phyloP scores from a whole-genome alignment of 2,113 vertebrate species.

The Argyrosomus japonicus region DNA sequence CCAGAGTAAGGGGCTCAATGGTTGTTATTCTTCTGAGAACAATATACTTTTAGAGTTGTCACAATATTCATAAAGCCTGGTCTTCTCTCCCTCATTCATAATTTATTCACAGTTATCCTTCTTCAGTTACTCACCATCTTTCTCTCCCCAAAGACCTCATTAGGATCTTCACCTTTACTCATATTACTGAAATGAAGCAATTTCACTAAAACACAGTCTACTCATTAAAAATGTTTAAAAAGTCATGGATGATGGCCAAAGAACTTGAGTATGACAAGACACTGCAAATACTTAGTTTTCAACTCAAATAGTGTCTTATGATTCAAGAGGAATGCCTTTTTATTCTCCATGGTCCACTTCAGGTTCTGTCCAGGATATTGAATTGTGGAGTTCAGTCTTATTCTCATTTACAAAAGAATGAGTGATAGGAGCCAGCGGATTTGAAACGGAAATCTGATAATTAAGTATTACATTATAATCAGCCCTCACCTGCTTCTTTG shows the following conservation, averaged over 20 bases:
- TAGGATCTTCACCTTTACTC: conserved; percentile 35
- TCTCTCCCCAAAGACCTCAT: conserved; percentile 39
- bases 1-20: neutral
- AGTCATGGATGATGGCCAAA: conserved; percentile 1
- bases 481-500: conserved; percentile 2
- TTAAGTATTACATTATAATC: conserved; percentile 12
- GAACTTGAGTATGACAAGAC: neutral
- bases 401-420: conserved; percentile 20
- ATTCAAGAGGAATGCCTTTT: neutral
- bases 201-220: conserved; percentile 3
- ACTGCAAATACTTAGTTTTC: neutral
- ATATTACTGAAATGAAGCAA: conserved; percentile 4
- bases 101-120: conserved; percentile 30
- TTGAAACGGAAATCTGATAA: conserved; percentile 1
- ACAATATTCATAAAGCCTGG: conserved; percentile 12
- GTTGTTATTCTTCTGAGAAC: neutral
- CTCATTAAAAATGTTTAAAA: neutral
- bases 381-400: neutral
- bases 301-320: neutral
- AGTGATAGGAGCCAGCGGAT: neutral
- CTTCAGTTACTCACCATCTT: neutral
- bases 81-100: neutral
- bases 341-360: neutral
- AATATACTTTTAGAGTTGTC: conserved; percentile 5
- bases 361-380: neutral